Percentiles rank a stretch among this genome's conserved stretches.
Evolutionary conservation across 2,113 vertebrate species (phyloP).

Genomic region (Sorex araneus): DNA sequence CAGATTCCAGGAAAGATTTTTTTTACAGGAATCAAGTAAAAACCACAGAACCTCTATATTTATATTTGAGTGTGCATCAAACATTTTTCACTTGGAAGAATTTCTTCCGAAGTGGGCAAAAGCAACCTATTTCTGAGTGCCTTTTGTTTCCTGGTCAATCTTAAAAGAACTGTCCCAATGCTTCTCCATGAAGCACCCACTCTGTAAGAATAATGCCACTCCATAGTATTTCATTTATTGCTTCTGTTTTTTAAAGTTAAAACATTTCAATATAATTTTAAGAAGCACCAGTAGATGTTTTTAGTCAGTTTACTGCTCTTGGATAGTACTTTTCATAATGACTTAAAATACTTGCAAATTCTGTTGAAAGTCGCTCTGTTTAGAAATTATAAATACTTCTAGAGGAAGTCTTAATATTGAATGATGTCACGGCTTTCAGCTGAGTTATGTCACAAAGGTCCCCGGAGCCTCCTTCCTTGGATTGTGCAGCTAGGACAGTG

Average conservation of each 20-base stretch:
- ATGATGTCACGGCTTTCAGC: background rate
- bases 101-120: constrained; percentile 72
- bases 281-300: constrained; percentile 18
- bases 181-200: constrained; percentile 23
- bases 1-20: constrained; percentile 85
- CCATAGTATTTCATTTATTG: constrained; percentile 11
- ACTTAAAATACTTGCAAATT: background rate
- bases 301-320: constrained; percentile 41
- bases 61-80: constrained; percentile 87
- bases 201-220: background rate
- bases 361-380: constrained; percentile 8
- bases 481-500: background rate
- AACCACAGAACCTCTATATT: constrained; percentile 86
- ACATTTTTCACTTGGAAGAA: constrained; percentile 84
- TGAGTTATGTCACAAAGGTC: background rate
- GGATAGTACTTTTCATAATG: constrained; percentile 7
- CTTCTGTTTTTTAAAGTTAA: background rate
- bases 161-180: constrained; percentile 71
- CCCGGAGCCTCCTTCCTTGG: background rate
- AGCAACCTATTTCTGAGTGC: constrained; percentile 80
- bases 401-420: background rate
- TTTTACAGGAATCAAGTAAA: constrained; percentile 85
- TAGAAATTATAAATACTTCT: constrained; percentile 43
- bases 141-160: constrained; percentile 82
- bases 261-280: constrained; percentile 48